Evolutionary conservation across 1,140 invertebrate genomes (phyloP), one percentile per base, ranked within the genome.

Genomic region (Brachionus sp.): DNA sequence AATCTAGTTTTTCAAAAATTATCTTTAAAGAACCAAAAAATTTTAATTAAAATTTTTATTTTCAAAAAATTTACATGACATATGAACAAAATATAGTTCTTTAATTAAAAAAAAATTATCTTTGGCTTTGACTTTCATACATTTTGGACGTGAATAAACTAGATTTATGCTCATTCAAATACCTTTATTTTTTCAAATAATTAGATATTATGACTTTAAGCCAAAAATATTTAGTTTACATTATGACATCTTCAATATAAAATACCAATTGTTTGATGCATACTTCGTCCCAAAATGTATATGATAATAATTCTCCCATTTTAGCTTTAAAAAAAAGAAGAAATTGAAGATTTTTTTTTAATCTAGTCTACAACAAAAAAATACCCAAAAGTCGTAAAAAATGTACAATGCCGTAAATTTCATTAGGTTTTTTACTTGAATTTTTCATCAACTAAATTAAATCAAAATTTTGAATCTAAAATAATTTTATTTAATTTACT

Each of bases 251-350:
- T 42, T 80, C 77, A 62, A 80, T 57, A 37, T 80, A 53, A 57
- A 66, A 37, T 62, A 80, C 39, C 25, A 80, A 66, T 37, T 80
- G 77, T 44, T 80, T 80, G 13, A 57, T 80, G 39, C 77, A 62
- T 10, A 62, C n/a, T 66, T 80, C 77, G 23, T 80, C 77, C 77
- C 77, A 80, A 44, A 62, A 80, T 1, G 77, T 80, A 66, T 80
- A 80, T n/a, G 77, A 80, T 57, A 80, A 44, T 25, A 80, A 16
- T 16, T 80, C 50, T 16, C 77, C 77, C 6, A 80, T 57, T 35
- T 80, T 80, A 9, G 62, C 77, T 75, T 75, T 12, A 57, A 57
- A 80, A 35, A 75, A 2, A 25, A 25, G 5, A 1, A 1, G n/a
- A 39, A 9, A 42, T 39, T 23, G 16, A 29, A 13, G 9, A 10